A percentile compares a stretch with the other conserved stretches of the same genome.
phyloP scores from a whole-genome alignment of 2,888 invertebrate genomes.

The Mythimna lalbum region DNA sequence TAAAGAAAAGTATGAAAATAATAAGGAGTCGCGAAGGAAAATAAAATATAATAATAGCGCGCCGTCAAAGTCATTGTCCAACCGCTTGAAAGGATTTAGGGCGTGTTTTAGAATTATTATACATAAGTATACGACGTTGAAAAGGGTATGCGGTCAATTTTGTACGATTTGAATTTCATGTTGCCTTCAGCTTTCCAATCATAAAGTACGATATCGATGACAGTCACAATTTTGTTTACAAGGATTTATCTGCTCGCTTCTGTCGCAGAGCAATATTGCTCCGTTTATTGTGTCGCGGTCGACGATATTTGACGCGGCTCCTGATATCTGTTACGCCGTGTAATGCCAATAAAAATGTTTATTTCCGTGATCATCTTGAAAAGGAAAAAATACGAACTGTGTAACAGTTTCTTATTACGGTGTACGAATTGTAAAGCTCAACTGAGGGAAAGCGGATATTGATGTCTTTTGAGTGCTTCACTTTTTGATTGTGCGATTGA shows the following conservation, averaged over 20 bases:
- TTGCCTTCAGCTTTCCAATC: slow-evolving; percentile 77
- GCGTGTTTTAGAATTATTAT: slow-evolving; percentile 73
- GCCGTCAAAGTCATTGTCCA: slow-evolving; percentile 80
- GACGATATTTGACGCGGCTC: slow-evolving; percentile 58
- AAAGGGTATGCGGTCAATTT: slow-evolving; percentile 82
- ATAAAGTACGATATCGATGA: slow-evolving; percentile 86
- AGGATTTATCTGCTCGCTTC: slow-evolving; percentile 79
- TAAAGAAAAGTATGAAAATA: slow-evolving; percentile 88
- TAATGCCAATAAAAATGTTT: slow-evolving; percentile 64
- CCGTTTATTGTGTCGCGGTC: slow-evolving; percentile 62
- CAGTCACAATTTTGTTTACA: slow-evolving; percentile 87
- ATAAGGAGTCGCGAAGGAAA: slow-evolving; percentile 84
- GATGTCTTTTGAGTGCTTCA: slow-evolving; percentile 9
- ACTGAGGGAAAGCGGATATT: slow-evolving; percentile 1
- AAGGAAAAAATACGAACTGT: slow-evolving; percentile 29
- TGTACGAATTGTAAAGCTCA: slow-evolving; percentile 18
- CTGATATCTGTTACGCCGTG: slow-evolving; percentile 61
- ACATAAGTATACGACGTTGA: slow-evolving; percentile 70
- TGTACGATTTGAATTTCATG: slow-evolving; percentile 82
- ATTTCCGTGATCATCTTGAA: slow-evolving; percentile 53
- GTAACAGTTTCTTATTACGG: slow-evolving; percentile 32
- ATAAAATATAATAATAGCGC: slow-evolving; percentile 86
- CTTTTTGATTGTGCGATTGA: slow-evolving; percentile 13
- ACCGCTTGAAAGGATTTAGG: slow-evolving; percentile 79
- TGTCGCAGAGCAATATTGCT: slow-evolving; percentile 64